Conservation (phyloP, 2,888 invertebrate species). For the Chydorus sphaericus region DNA sequence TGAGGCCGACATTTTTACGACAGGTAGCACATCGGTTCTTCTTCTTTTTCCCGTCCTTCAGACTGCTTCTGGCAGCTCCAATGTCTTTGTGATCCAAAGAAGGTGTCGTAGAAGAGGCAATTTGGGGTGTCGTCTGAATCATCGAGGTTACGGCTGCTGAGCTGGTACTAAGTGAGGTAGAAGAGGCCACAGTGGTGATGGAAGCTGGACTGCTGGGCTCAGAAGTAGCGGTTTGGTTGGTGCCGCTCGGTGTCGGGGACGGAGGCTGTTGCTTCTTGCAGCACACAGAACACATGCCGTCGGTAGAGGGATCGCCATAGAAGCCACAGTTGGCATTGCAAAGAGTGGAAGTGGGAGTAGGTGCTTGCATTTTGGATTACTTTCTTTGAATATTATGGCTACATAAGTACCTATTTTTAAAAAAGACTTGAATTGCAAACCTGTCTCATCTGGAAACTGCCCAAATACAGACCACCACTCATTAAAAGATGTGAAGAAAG, state of each 20-base stretch:
- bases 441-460: too few relatives aligned
- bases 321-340: constrained; percentile 98
- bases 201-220: constrained; percentile 16
- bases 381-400: too few relatives aligned
- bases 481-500: too few relatives aligned
- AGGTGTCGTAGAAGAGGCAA: neutral
- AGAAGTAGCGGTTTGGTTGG: constrained; percentile 5
- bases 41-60: constrained; percentile 44
- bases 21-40: constrained; percentile 96
- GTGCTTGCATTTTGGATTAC: constrained; percentile 90
- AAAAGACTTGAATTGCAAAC: too few relatives aligned
- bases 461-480: too few relatives aligned
- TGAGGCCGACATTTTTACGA: constrained; percentile 99
- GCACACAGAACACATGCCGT: constrained; percentile 97
- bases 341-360: constrained; percentile 34
- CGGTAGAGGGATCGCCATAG: constrained; percentile 93
- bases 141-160: neutral
- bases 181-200: constrained; percentile 37
- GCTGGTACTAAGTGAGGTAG: neutral
- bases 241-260: neutral
- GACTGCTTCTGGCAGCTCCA: constrained; percentile 19
- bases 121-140: neutral
- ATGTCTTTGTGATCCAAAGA: constrained; percentile 45
- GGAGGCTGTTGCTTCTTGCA: constrained; percentile 40
- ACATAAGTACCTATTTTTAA: too few relatives aligned